These are phyloP conservation scores for Nomada flava DNA, from an alignment of 2,888 invertebrate genomes.

Conservation along the genomic window DNA sequence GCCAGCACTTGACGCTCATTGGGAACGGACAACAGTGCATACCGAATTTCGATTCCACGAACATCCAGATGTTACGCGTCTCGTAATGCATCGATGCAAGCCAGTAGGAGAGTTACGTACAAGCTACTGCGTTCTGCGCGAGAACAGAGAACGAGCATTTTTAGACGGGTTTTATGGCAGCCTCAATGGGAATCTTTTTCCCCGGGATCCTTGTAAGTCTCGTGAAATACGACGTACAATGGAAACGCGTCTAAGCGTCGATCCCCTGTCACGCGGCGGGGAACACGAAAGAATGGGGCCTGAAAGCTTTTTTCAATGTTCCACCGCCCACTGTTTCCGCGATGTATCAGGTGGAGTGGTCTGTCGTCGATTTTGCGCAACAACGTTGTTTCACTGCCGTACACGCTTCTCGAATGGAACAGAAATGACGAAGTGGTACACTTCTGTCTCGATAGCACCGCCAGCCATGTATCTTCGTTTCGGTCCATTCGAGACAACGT, in stretches of 20 bases:
- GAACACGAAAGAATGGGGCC: conserved; percentile 39
- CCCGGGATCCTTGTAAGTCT: neutral
- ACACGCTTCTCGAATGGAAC: neutral
- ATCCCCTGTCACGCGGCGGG: conserved; percentile 42
- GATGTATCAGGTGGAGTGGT: conserved; percentile 38
- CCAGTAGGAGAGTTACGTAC: no score
- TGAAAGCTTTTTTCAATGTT: conserved; percentile 60
- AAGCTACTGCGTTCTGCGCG: no score
- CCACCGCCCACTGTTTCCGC: conserved; percentile 38
- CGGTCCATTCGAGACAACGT: no score
- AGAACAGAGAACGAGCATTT: no score
- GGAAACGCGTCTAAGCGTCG: conserved; percentile 38
- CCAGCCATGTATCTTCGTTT: neutral
- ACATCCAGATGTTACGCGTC: no score
- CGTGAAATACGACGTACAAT: conserved; percentile 8
- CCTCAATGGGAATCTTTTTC: neutral
- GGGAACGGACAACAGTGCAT: neutral
- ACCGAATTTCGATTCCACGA: no score
- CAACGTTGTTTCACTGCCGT: neutral
- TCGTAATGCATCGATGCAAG: no score
- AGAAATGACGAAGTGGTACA: neutral
- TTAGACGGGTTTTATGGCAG: neutral
- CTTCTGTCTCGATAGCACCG: neutral
- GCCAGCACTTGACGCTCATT: neutral
- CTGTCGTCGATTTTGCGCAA: conserved; percentile 33